phyloP scores from a whole-genome alignment of 1,140 invertebrate genomes.

The Neodiprion fabricii region DNA sequence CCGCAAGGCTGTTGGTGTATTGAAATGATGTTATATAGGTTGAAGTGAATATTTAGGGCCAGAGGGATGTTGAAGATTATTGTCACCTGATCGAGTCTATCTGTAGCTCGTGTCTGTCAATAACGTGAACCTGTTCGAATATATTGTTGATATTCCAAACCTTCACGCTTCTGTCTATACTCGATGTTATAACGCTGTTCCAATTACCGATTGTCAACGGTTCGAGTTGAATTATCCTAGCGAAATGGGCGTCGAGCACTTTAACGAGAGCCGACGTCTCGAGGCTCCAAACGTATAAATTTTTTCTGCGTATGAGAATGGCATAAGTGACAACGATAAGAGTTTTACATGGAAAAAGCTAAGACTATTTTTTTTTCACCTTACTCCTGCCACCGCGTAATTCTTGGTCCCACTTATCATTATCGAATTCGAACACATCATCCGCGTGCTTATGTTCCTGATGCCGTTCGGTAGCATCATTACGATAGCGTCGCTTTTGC shows the following conservation, averaged over 20 bases:
- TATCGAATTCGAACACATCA: conserved; percentile 87
- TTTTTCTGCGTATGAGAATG: conserved; percentile 73
- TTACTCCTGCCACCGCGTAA: conserved; percentile 93
- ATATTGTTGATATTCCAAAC: conserved; percentile 99
- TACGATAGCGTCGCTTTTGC: conserved; percentile 66
- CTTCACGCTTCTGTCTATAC: conserved; percentile 97
- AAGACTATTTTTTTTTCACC: conserved; percentile 55
- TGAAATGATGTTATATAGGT: conserved; percentile 31
- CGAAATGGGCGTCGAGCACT: conserved; percentile 95
- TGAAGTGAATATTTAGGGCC: conserved; percentile 16
- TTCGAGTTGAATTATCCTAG: conserved; percentile 91
- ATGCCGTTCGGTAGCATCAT: conserved; percentile 87
- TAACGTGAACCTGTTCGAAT: conserved; percentile 95
- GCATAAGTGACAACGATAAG: conserved; percentile 10
- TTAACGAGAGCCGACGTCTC: conserved; percentile 82
- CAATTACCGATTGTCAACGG: conserved; percentile 85
- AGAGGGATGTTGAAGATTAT: conserved; percentile 13
- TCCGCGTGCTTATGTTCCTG: conserved; percentile 90
- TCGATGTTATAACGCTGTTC: conserved; percentile 96
- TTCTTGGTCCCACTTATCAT: conserved; percentile 89
- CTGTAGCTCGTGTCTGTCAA: conserved; percentile 94
- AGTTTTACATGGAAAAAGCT: background rate
- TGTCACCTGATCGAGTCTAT: conserved; percentile 88
- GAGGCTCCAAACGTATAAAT: conserved; percentile 93
- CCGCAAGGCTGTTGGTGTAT: conserved; percentile 68